Evolutionary conservation across 2,797 vertebrate species (phyloP).

Genomic region (Sebastes diploproa): DNA sequence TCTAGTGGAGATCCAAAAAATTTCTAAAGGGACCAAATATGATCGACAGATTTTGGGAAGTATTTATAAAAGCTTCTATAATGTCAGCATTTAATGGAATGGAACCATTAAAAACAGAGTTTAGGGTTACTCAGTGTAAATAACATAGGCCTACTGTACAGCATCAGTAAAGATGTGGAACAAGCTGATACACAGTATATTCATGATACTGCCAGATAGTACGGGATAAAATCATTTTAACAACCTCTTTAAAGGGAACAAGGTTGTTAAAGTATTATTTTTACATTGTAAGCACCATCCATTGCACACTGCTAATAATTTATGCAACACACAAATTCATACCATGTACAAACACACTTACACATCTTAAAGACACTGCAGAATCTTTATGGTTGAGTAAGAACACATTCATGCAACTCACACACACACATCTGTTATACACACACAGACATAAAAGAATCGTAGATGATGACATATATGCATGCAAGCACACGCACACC

Average conservation of each 20-base stretch:
- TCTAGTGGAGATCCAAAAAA: neutral
- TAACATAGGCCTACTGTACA: neutral
- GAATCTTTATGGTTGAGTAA: neutral
- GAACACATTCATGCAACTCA: neutral
- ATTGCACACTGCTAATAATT: neutral
- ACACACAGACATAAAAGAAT: neutral
- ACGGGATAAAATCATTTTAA: neutral
- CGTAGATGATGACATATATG: conserved; percentile 15
- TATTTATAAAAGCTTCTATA: neutral
- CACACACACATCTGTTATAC: neutral
- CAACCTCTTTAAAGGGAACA: neutral
- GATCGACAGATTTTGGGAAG: neutral
- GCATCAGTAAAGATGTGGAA: neutral
- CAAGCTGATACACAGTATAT: neutral
- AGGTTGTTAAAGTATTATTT: neutral
- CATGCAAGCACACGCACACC: conserved; percentile 8
- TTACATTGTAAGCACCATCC: neutral
- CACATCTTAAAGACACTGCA: neutral
- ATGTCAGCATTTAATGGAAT: too few relatives aligned
- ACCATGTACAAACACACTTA: neutral
- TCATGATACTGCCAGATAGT: neutral
- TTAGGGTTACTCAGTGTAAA: neutral
- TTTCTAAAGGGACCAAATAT: neutral
- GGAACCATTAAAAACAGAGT: too few relatives aligned
- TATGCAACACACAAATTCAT: neutral